phyloP scores from a whole-genome alignment of 2,888 invertebrate genomes.

The Latrodectus elegans region DNA sequence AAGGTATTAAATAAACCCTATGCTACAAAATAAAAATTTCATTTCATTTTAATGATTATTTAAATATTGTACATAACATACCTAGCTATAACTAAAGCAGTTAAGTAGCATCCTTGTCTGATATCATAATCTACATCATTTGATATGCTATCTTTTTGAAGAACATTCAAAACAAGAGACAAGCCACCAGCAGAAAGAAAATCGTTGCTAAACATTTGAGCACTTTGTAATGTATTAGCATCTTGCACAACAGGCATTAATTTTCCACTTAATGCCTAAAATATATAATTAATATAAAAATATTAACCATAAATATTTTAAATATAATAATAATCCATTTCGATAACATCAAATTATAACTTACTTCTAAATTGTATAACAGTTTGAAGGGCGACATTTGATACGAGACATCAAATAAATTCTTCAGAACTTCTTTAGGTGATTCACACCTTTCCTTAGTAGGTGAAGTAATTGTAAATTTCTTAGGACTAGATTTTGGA shows the following conservation, averaged over 20 bases:
- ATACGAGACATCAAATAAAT: slow-evolving; percentile 74
- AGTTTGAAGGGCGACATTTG: slow-evolving; percentile 74
- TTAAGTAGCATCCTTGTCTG: slow-evolving; percentile 76
- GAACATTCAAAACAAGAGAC: slow-evolving; percentile 75
- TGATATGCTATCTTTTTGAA: slow-evolving; percentile 76
- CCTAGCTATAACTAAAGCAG: slow-evolving; percentile 76
- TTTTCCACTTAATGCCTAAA: slow-evolving; percentile 76
- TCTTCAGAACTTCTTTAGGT: slow-evolving; percentile 73
- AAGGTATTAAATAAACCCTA: too few relatives aligned
- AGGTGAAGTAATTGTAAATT: slow-evolving; percentile 70
- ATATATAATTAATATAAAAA: slow-evolving; percentile 4
- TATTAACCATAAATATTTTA: background rate
- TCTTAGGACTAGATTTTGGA: slow-evolving; percentile 73
- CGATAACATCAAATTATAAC: background rate
- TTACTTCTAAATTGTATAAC: slow-evolving; percentile 77
- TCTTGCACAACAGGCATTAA: slow-evolving; percentile 76
- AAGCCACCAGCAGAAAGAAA: slow-evolving; percentile 76
- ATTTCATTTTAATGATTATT: background rate
- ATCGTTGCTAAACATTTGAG: slow-evolving; percentile 75
- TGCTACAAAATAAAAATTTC: background rate
- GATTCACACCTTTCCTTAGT: slow-evolving; percentile 68
- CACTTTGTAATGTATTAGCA: slow-evolving; percentile 73
- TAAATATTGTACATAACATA: slow-evolving; percentile 60
- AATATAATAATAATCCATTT: background rate
- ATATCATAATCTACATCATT: slow-evolving; percentile 76